Percentiles rank a stretch among this genome's conserved stretches.
These are phyloP conservation scores for Ochotona princeps DNA, from an alignment of 2,113 vertebrate species.

Conservation along the genomic window DNA sequence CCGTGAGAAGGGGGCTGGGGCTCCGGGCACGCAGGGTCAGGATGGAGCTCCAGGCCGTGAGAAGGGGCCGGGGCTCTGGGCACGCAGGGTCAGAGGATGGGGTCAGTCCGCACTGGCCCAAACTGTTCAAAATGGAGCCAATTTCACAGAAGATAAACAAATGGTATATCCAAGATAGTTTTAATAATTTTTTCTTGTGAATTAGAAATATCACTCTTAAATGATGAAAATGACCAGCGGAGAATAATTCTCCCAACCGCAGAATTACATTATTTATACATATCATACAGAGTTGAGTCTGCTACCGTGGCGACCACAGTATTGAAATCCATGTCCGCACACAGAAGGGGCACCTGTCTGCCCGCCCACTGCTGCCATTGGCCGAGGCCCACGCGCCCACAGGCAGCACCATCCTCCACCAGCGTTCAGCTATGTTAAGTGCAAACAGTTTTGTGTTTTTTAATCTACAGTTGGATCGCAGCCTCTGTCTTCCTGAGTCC, in stretches of 20 bases:
- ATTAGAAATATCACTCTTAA: conserved; percentile 95
- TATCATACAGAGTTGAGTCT: conserved; percentile 90
- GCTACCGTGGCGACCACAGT: conserved; percentile 91
- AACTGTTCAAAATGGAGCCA: conserved; percentile 76
- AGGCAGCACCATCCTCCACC: conserved; percentile 91
- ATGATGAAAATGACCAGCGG: conserved; percentile 91
- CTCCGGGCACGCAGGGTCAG: conserved; percentile 50
- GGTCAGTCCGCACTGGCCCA: conserved; percentile 77
- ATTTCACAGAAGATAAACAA: conserved; percentile 85
- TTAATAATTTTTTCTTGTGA: conserved; percentile 93
- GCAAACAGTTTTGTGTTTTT: conserved; percentile 88
- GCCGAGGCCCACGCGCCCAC: conserved; percentile 87
- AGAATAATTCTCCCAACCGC: conserved; percentile 87
- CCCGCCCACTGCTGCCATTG: conserved; percentile 79
- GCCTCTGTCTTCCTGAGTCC: conserved; percentile 92
- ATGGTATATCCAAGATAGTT: conserved; percentile 93
- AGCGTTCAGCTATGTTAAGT: conserved; percentile 93
- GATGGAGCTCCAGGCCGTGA: too few species aligned
- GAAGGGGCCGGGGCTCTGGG: not conserved
- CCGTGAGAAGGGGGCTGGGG: not conserved
- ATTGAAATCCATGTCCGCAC: conserved; percentile 97
- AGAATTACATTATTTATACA: conserved; percentile 89
- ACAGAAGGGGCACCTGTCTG: conserved; percentile 91
- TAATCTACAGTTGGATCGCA: conserved; percentile 88
- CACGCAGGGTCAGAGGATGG: conserved; percentile 66